Base-by-base conservation (phyloP, 1,140 invertebrate species). In the Pantala flavescens region DNA sequence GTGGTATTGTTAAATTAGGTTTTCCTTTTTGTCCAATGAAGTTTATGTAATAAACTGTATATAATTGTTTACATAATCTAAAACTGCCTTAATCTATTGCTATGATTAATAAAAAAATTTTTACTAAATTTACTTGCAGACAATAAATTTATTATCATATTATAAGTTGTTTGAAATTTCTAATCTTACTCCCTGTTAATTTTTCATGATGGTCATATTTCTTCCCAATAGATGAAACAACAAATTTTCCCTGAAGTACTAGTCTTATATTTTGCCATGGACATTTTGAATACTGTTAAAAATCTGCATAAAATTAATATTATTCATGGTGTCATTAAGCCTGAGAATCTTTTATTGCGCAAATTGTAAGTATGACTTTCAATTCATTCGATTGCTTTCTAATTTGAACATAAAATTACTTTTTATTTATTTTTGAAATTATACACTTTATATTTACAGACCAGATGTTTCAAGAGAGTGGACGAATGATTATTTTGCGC, bases 311-410 rank as follows among this genome's bases (percentile, higher is more conserved):
- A 92, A 79, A 90, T 91, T 77, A 88, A 91, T 82, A 96, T 99
- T 74, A 93, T 99, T 76, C 97, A 99, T 82, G 96, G 92, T 1
- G 97, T 98, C 82, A 93, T 99, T 63, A 99, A 98, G 83, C 96
- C 97, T 0, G 97, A 99, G 81, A 99, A 99, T 84, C 96, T 98
- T 83, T 83, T 98, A 77, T 84, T 98, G 36, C 89, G 90, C 83
- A 86, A 86, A 79, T 84, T 88, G 90, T 91, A 85, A 87, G 88
- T 88, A 76, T 76, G 74, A 36, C 23, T 74, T 75, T 21, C 74
- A 74, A 73, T 73, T 23, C 71, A 74, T 76, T 24, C 63, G 70
- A 21, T 42, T 73, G 55, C 21, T 21, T 71, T 23, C n/a, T 9
- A 5, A 9, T 2, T 36, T 2, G 28, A 36, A 36, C 9, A 36